phyloP scores from a whole-genome alignment of 2,888 invertebrate species.

The Hemicrepidius hirtus region DNA sequence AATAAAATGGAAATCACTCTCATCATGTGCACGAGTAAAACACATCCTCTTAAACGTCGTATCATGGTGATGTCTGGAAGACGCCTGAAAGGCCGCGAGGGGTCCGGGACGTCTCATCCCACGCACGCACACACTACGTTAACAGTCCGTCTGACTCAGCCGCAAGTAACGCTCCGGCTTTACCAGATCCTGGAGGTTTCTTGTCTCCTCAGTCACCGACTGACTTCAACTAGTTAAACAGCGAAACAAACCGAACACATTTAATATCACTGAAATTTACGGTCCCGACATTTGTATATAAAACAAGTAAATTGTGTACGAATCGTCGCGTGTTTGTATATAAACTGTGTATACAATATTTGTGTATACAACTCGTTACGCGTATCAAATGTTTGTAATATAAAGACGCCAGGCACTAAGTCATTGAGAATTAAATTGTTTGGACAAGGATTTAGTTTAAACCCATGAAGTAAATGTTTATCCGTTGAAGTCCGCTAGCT shows the following conservation, averaged over 20 bases:
- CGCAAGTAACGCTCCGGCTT: slow-evolving; percentile 52
- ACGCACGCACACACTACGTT: slow-evolving; percentile 61
- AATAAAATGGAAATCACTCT: slow-evolving; percentile 14
- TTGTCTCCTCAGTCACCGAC: slow-evolving; percentile 47
- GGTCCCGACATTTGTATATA: slow-evolving; percentile 69
- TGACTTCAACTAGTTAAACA: slow-evolving; percentile 46
- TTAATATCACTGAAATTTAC: slow-evolving; percentile 65
- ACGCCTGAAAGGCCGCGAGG: slow-evolving; percentile 34
- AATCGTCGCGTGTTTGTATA: slow-evolving; percentile 69
- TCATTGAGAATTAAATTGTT: slow-evolving; percentile 70
- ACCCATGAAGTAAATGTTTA: slow-evolving; percentile 69
- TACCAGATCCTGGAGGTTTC: slow-evolving; percentile 46
- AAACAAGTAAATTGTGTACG: slow-evolving; percentile 70
- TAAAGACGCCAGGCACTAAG: slow-evolving; percentile 64
- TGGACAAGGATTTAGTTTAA: slow-evolving; percentile 64
- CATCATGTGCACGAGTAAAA: slow-evolving; percentile 15
- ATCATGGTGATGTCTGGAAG: slow-evolving; percentile 15
- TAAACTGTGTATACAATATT: slow-evolving; percentile 69
- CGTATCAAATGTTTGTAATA: slow-evolving; percentile 72
- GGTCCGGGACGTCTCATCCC: slow-evolving; percentile 58
- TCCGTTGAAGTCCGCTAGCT: slow-evolving; percentile 62
- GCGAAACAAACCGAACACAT: slow-evolving; percentile 54
- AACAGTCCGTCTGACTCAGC: slow-evolving; percentile 61
- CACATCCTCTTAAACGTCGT: slow-evolving; percentile 24
- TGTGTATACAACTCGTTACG: slow-evolving; percentile 70